Conservation (phyloP, 30 jellyfish, hydroid and myxozoan genomes). For the Catostylus mosaicus region DNA sequence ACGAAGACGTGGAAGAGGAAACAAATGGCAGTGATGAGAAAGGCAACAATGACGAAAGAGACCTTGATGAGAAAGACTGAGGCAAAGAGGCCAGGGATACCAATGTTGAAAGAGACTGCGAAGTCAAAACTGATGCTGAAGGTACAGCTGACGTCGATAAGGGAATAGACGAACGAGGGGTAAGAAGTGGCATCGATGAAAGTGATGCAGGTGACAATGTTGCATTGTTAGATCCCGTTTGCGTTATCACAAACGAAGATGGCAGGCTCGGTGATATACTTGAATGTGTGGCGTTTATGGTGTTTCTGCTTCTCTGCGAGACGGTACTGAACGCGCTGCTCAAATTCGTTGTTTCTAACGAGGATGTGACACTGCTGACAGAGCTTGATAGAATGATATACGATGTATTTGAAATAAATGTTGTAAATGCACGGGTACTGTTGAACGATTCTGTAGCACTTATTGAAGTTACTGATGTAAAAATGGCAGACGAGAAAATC, state of each 20-base stretch:
- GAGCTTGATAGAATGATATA: not conserved
- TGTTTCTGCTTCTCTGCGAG: not conserved
- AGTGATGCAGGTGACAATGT: not conserved
- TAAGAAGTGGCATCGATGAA: too few species aligned
- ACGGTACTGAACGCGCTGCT: not conserved
- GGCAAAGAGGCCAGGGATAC: not conserved
- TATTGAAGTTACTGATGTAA: conserved; percentile 33
- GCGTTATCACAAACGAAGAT: not conserved
- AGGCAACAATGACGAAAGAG: not conserved
- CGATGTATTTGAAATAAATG: not conserved
- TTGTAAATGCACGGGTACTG: not conserved
- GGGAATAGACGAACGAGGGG: too few species aligned
- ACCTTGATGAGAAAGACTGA: not conserved
- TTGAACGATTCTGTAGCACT: not conserved
- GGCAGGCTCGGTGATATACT: not conserved
- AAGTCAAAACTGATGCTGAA: too few species aligned
- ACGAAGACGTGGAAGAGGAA: too few species aligned
- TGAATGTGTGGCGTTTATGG: not conserved
- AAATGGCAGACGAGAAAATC: conserved; percentile 21
- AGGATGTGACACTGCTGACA: not conserved
- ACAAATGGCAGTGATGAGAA: too few species aligned
- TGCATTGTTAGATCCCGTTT: not conserved
- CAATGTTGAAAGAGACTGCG: not conserved
- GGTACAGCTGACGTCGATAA: too few species aligned
- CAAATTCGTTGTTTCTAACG: not conserved